phyloP scores from a whole-genome alignment of 2,888 invertebrate genomes.

The Merodon equestris region DNA sequence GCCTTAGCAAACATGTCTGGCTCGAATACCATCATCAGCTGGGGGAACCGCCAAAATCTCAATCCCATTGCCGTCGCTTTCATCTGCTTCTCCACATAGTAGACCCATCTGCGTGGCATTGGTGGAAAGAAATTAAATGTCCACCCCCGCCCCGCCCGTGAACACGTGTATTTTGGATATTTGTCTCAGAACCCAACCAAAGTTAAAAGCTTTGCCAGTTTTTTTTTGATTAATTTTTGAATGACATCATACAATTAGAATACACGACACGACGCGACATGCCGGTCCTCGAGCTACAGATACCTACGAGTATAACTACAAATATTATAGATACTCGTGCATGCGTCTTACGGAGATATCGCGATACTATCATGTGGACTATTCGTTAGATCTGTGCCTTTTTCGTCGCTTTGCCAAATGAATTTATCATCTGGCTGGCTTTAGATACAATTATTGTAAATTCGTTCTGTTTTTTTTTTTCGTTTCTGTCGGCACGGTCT shows the following conservation, averaged over 20 bases:
- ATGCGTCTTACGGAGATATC: slow-evolving; percentile 5
- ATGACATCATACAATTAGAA: slow-evolving; percentile 63
- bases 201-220: slow-evolving; percentile 35
- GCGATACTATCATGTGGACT: background rate
- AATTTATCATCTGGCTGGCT: background rate
- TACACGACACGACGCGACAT: slow-evolving; percentile 43
- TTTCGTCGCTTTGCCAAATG: background rate
- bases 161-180: slow-evolving; percentile 44
- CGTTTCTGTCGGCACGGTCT: no score
- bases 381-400: slow-evolving; percentile 25
- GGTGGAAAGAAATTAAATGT: slow-evolving; percentile 8
- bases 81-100: no score
- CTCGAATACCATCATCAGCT: no score
- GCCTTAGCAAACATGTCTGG: background rate
- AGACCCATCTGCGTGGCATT: no score
- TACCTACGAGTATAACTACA: background rate
- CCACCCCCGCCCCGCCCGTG: slow-evolving; percentile 35
- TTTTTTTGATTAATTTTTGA: slow-evolving; percentile 47
- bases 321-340: background rate
- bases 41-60: no score
- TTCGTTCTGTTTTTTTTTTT: no score
- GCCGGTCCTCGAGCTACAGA: slow-evolving; percentile 31
- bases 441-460: no score
- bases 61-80: no score
- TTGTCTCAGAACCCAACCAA: slow-evolving; percentile 10